A percentile compares a stretch with the other conserved stretches of the same genome.
Evolutionary conservation across 2,797 vertebrate genomes (phyloP).

Genomic region (Sebastes dallii): DNA sequence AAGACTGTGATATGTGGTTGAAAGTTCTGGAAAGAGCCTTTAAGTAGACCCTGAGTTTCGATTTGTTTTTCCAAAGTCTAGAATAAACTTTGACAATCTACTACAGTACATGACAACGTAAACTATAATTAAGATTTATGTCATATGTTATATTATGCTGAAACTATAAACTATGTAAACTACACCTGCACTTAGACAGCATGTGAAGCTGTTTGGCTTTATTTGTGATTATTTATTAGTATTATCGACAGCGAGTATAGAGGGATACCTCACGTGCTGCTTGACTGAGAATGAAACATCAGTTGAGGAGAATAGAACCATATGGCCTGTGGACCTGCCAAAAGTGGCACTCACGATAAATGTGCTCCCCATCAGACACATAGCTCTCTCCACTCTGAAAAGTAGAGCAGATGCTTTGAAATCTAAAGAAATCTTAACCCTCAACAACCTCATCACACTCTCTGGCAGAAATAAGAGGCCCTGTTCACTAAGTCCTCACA

Average conservation of each 20-base stretch:
- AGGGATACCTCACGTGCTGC: slow-evolving; percentile 2
- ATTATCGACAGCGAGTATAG: neutral
- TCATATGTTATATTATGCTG: neutral
- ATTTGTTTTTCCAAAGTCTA: neutral
- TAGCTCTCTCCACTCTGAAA: slow-evolving; percentile 2
- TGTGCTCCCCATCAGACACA: slow-evolving; percentile 39
- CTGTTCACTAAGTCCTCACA: slow-evolving; percentile 45
- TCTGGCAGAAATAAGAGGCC: slow-evolving; percentile 13
- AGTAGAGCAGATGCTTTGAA: slow-evolving; percentile 40
- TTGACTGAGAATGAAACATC: slow-evolving; percentile 37
- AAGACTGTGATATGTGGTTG: neutral
- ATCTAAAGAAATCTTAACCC: slow-evolving; percentile 27
- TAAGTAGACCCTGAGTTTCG: neutral
- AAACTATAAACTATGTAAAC: neutral
- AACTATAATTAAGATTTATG: neutral
- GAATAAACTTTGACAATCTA: neutral
- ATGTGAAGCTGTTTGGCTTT: neutral
- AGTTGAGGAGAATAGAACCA: slow-evolving; percentile 48
- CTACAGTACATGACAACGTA: neutral
- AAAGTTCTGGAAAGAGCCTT: neutral
- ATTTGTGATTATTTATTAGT: slow-evolving; percentile 1
- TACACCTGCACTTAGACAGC: neutral
- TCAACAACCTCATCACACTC: slow-evolving; percentile 27
- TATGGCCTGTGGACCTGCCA: slow-evolving; percentile 39
- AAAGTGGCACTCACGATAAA: slow-evolving; percentile 55